Conservation (phyloP, 1,140 invertebrate species). For the Theocolax elegans region DNA sequence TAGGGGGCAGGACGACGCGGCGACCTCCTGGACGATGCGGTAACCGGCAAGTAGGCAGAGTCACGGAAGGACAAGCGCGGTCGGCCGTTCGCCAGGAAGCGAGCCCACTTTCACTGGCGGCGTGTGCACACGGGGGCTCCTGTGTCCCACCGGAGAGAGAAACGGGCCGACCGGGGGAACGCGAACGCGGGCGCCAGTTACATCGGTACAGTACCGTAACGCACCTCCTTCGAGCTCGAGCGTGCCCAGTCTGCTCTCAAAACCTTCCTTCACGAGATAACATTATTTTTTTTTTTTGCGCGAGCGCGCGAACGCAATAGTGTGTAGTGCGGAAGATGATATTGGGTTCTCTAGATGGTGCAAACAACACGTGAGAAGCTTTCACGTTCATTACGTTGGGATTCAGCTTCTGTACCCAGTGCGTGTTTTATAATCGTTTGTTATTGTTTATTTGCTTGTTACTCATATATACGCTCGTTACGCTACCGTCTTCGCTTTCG, state of each 20-base stretch:
- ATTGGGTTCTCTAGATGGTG: background rate
- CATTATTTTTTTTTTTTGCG: constrained; percentile 3
- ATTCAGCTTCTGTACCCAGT: background rate
- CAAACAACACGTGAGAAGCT: background rate
- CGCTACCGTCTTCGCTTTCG: too few species aligned
- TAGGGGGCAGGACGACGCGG: too few species aligned
- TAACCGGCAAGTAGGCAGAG: too few species aligned
- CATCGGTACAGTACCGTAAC: constrained; percentile 54
- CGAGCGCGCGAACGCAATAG: background rate
- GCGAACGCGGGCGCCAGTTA: constrained; percentile 48
- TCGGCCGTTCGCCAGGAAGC: constrained; percentile 54
- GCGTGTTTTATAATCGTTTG: background rate
- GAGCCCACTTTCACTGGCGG: constrained; percentile 64
- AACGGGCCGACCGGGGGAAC: constrained; percentile 49
- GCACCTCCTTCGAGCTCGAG: constrained; percentile 45
- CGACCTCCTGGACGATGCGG: too few species aligned
- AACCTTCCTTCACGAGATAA: too few species aligned
- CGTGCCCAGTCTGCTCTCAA: background rate
- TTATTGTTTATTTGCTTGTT: background rate
- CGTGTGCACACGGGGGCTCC: background rate
- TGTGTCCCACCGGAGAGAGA: constrained; percentile 54
- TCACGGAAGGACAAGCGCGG: constrained; percentile 23
- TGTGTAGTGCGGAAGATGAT: background rate
- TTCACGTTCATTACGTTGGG: too few species aligned
- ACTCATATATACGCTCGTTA: background rate